phyloP scores from a whole-genome alignment of 2,113 vertebrate genomes.

The Mormyrus iriodes region DNA sequence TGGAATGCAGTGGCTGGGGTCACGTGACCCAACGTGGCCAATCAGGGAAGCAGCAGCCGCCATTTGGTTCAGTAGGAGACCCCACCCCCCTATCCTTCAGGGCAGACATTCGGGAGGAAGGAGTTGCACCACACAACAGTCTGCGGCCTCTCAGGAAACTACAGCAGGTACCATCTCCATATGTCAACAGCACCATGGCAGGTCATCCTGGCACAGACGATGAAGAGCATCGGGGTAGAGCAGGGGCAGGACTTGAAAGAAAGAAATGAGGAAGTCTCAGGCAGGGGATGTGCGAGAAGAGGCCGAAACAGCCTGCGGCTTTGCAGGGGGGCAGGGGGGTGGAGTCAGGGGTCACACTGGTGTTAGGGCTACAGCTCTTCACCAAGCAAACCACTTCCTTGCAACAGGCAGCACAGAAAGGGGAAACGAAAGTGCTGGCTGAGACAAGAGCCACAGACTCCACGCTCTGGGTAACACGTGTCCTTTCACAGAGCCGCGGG shows the following conservation, averaged over 20 bases:
- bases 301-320: background rate
- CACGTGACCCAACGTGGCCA: background rate
- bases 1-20: background rate
- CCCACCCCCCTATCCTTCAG: background rate
- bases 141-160: background rate
- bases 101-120: background rate
- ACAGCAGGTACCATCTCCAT: background rate
- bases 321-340: no score
- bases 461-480: background rate
- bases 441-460: background rate
- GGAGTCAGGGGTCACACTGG: background rate
- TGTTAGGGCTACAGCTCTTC: background rate
- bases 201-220: background rate
- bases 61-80: background rate
- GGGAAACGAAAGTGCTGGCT: constrained; percentile 9
- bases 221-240: background rate
- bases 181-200: background rate
- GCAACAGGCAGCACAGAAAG: background rate
- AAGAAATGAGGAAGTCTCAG: background rate
- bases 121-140: background rate
- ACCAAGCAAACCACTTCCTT: background rate
- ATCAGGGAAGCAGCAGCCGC: background rate
- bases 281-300: background rate
- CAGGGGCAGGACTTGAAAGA: background rate
- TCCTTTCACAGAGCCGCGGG: background rate